Evolutionary conservation across 2,113 vertebrate genomes (phyloP), one percentile per base, ranked within the genome.

Genomic region (Cygnus atratus): DNA sequence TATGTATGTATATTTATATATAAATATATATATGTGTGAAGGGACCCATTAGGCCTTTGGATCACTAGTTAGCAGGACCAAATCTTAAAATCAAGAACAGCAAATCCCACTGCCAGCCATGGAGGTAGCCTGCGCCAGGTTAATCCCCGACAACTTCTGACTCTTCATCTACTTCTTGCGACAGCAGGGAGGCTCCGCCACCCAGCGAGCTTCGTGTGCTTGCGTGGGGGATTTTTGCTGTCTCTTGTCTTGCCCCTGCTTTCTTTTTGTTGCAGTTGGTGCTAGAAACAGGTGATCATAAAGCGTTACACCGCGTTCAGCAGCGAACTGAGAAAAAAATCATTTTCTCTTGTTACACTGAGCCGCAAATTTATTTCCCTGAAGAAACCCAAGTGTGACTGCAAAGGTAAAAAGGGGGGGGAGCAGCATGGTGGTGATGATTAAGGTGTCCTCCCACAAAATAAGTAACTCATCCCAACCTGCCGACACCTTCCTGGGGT

Each of bases 371-470:
- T 93, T 95, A 76, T 94, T 72, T 93, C 94, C 85, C 85, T 28
- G 44, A 91, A 93, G 90, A 95, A 84, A 77, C 61, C 57, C 22
- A 68, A 52, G 88, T 90, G 91, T 85, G 81, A 96, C 79, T 81
- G 68, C 39, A 58, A 88, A 95, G 78, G 88, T 48, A 26, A 73
- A 92, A 83, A 43, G 44, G 44, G 18, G 18, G 3, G 18, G 14
- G 43, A 93, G 84, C 70, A 87, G 59, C 52, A 16, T 20, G 46
- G 65, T 50, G 82, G 37, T 33, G 61, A 75, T 94, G 81, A 85
- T 88, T 67, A 85, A 94, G 92, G 84, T 93, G 78, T 63, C 86
- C 86, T 96, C 92, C 72, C 75, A 68, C 28, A 33, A 81, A 94
- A 89, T 66, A 90, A 95, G 86, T 83, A 93, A 94, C 93, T 59